Evolutionary conservation across 1,140 invertebrate genomes (phyloP), one percentile per base, ranked within the genome.

Genomic region (Batillaria attramentaria): DNA sequence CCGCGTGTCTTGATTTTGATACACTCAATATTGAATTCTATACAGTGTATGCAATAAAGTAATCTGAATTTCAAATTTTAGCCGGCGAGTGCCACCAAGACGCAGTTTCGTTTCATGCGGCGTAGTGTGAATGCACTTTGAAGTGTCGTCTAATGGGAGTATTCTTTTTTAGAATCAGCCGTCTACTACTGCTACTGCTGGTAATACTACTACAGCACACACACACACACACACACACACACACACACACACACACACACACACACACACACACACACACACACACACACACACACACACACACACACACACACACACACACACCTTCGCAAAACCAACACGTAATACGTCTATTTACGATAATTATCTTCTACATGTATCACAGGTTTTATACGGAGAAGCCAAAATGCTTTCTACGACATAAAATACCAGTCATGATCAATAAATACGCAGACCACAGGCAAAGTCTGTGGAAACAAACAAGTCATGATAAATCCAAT

Each of bases 241-340:
- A 20, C 62, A 35, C 62, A 66, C 62, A 35, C 62, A 66, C 62
- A 35, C 62, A 66, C 62, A 35, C 62, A 28, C 62, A 6, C 62
- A 6, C 62, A 6, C 62, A 6, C 62, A 6, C 62, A 35, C 62
- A 20, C 62, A 35, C 62, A 66, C 62, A 35, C 33, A 66, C 62
- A 35, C 62, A 66, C 62, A 35, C 62, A 66, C 62, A 35, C 62
- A 66, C 62, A 35, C 62, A 31, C 62, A 35, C 62, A 66, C 62
- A 35, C 62, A 66, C 62, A 35, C 62, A 66, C 62, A 35, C 62
- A 66, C n/a, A 4, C n/a, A 31, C 62, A 66, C 62, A 66, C 62
- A 66, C 62, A 66, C 62, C 4, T 20, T 35, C 62, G 39, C 62
- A 66, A 31, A 66, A 31, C 33, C 62, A 66, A n/a, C n/a, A n/a